A percentile compares a stretch with the other conserved stretches of the same genome.
Evolutionary conservation across 2,113 vertebrate species (phyloP).

Genomic region (Alethe castanea): DNA sequence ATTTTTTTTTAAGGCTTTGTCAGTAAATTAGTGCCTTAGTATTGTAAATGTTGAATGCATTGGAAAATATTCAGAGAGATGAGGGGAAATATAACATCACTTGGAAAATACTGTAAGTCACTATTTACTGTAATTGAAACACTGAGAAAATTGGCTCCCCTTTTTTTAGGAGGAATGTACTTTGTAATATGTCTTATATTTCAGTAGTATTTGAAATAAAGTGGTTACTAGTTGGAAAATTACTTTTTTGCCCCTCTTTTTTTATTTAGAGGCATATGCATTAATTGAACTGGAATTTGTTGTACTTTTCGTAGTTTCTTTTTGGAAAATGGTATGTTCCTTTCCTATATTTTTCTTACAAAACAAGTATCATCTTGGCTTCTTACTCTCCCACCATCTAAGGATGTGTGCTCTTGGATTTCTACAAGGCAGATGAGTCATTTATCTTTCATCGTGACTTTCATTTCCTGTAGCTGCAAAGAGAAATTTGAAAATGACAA

Average conservation of each 20-base stretch:
- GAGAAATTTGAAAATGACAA: neutral
- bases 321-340: neutral
- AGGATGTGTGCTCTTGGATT: neutral
- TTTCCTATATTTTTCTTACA: neutral
- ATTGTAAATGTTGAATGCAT: neutral
- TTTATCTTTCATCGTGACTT: neutral
- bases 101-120: neutral
- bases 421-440: rapidly evolving
- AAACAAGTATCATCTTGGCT: neutral
- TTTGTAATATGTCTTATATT: neutral
- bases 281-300: neutral
- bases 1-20: neutral
- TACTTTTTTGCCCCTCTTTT: rapidly evolving
- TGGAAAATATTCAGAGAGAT: neutral
- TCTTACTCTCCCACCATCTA: rapidly evolving
- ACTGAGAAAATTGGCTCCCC: neutral
- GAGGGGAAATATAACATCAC: neutral
- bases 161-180: neutral
- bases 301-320: neutral
- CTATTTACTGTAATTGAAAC: neutral
- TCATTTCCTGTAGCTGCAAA: neutral
- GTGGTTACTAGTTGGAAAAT: neutral
- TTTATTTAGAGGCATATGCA: neutral
- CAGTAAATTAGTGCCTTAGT: neutral
- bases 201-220: neutral